phyloP scores from a whole-genome alignment of 2,113 vertebrate species.

The Dromiciops gliroides region DNA sequence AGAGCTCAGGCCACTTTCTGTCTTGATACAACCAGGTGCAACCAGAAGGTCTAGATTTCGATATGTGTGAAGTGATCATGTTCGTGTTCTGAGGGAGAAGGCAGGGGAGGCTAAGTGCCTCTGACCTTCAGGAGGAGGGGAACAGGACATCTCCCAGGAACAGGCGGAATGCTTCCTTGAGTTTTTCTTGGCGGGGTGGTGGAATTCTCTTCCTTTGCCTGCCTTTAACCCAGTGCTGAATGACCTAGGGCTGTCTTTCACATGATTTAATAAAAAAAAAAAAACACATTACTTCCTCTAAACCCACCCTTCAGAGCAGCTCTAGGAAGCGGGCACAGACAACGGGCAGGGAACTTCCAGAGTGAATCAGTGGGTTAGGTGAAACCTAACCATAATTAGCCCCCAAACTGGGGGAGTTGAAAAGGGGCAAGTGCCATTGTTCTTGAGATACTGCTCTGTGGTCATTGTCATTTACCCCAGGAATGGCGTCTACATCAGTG shows the following conservation, averaged over 20 bases:
- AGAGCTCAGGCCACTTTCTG: slow-evolving; percentile 26
- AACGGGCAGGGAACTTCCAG: neutral
- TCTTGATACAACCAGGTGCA: neutral
- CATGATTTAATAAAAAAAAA: slow-evolving; percentile 11
- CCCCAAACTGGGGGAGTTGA: neutral
- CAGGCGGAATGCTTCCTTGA: slow-evolving; percentile 25
- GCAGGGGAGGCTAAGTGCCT: neutral
- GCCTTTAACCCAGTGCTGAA: neutral
- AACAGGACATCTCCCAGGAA: neutral
- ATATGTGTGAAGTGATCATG: neutral
- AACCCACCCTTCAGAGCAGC: slow-evolving; percentile 9
- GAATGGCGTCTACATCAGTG: neutral
- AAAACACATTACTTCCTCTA: slow-evolving; percentile 1
- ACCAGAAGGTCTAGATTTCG: neutral
- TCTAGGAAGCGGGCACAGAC: slow-evolving; percentile 32
- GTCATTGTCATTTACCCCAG: neutral
- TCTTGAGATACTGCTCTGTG: neutral
- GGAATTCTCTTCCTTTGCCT: slow-evolving; percentile 10
- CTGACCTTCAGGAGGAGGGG: neutral
- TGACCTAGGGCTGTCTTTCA: slow-evolving; percentile 21
- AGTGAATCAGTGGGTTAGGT: slow-evolving; percentile 12
- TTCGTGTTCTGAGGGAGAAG: neutral
- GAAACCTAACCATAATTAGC: slow-evolving; percentile 6
- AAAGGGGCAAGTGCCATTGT: neutral
- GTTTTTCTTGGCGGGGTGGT: neutral